Base-by-base conservation (phyloP, 2,888 invertebrate species). In the Hedychridium roseum region DNA sequence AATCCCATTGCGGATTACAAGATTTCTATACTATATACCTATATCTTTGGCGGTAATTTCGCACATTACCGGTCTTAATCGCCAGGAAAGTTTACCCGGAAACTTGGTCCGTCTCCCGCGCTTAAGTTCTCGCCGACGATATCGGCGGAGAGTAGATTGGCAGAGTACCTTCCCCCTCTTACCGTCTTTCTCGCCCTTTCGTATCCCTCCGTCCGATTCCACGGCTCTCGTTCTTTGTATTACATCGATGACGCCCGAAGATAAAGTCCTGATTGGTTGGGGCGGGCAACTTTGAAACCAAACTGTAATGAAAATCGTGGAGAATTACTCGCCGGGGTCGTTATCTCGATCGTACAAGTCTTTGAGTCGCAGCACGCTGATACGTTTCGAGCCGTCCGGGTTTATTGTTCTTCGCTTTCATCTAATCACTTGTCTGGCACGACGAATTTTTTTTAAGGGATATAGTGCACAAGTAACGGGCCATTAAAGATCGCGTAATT, bases 261-360 rank as follows among this genome's bases (percentile, higher is more conserved):
- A 72, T 72, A 72, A 71, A 70, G 64, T 63, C 60, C 61, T 64
- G 70, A 75, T 75, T 73, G 73, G 71, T 66, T 64, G 70, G 64
- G 63, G 57, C n/a, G n/a, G n/a, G n/a, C n/a, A 70, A 72, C 66
- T 73, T 64, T 60, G 55, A 64, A 60, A 64, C 54, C n/a, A 56
- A 62, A 54, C 62, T 53, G 70, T 73, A 76, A 75, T 72, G 74
- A 73, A 71, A 68, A 67, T 58, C 57, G 54, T 62, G 57, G 62
- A 56, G 62, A 60, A 60, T 66, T 64, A 66, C 60, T 54, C 58
- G 48, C 43, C 44, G 49, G 46, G 36, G 68, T 66, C 67, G 64
- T 68, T 70, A 66, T 67, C 58, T 69, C 58, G 65, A 69, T 70
- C 66, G 60, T 61, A 59, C 66, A 56, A 63, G 61, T 65, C 63